phyloP scores from a whole-genome alignment of 1,140 invertebrate genomes.

The Globodera rostochiensis region DNA sequence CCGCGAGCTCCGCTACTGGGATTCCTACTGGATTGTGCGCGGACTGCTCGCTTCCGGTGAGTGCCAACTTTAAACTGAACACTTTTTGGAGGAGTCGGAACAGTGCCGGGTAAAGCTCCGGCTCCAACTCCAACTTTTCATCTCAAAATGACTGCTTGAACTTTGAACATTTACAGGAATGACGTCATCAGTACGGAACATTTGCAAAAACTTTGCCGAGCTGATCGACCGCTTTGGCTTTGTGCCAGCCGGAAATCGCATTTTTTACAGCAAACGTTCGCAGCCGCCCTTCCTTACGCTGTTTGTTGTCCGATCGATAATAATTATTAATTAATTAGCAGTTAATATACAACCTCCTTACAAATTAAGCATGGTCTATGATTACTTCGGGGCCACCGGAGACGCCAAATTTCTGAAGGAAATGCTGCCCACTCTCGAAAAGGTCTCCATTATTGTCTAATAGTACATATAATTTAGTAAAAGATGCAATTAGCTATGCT shows the following conservation, averaged over 20 bases:
- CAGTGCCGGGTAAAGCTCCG: too few relatives aligned
- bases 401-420: constrained; percentile 74
- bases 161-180: neutral
- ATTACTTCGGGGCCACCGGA: constrained; percentile 76
- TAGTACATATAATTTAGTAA: too few relatives aligned
- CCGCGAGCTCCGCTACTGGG: too few relatives aligned
- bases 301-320: constrained; percentile 46
- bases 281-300: constrained; percentile 80
- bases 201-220: constrained; percentile 19
- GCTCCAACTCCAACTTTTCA: too few relatives aligned
- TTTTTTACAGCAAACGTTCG: constrained; percentile 57
- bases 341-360: too few relatives aligned
- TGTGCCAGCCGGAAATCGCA: constrained; percentile 12
- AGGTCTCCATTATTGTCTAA: constrained; percentile 22
- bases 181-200: neutral
- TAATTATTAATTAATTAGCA: too few relatives aligned
- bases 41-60: constrained; percentile 70
- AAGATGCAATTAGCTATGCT: too few relatives aligned
- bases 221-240: constrained; percentile 12
- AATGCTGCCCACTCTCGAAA: constrained; percentile 55
- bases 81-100: too few relatives aligned
- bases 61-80: too few relatives aligned
- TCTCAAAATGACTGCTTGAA: too few relatives aligned
- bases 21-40: constrained; percentile 77
- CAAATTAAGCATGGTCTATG: constrained; percentile 76